phyloP scores from a whole-genome alignment of 2,797 vertebrate species.

The Rhodeus uyekii region DNA sequence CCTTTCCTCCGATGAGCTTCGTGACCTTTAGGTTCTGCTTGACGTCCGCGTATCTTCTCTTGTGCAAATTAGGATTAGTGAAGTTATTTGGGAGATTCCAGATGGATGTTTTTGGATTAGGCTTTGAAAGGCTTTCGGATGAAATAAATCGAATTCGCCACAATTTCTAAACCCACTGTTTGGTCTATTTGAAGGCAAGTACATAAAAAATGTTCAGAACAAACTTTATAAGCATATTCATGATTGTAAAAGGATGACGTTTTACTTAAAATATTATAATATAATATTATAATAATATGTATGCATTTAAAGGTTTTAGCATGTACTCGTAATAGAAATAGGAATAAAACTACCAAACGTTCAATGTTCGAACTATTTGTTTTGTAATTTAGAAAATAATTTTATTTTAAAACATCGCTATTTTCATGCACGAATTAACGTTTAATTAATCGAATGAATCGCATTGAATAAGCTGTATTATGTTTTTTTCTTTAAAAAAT shows the following conservation, averaged over 20 bases:
- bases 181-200: not conserved
- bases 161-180: not conserved
- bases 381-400: not conserved
- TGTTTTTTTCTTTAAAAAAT: not conserved
- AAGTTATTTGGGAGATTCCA: constrained; percentile 63
- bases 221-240: not conserved
- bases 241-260: not conserved
- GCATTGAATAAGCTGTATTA: not conserved
- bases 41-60: constrained; percentile 67
- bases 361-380: not conserved
- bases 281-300: not conserved
- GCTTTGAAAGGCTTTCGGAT: constrained; percentile 60
- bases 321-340: not conserved
- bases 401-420: not conserved
- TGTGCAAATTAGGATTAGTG: constrained; percentile 76
- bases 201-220: not conserved
- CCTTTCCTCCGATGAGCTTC: constrained; percentile 62
- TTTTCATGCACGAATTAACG: not conserved
- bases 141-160: constrained; percentile 10
- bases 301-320: not conserved
- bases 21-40: constrained; percentile 58
- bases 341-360: not conserved
- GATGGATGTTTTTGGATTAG: constrained; percentile 77
- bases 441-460: not conserved
- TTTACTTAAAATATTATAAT: not conserved